These are phyloP conservation scores for Loxodonta africana DNA, from an alignment of 2,113 vertebrate genomes.

Conservation along the genomic window DNA sequence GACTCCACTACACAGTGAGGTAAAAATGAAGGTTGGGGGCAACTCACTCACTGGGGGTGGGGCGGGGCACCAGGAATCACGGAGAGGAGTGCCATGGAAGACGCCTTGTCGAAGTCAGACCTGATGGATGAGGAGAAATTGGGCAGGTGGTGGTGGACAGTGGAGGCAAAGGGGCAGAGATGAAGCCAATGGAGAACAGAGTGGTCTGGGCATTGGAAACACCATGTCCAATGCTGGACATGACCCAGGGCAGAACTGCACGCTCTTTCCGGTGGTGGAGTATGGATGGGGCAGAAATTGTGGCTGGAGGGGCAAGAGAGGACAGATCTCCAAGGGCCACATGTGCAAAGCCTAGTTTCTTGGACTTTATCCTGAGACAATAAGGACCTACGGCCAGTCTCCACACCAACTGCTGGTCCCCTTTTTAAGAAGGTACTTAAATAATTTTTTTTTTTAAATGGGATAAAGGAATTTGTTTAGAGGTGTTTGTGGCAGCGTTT, in stretches of 20 bases:
- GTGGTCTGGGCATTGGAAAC: background rate
- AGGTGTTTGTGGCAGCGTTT: background rate
- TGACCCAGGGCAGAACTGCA: background rate
- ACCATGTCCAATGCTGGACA: background rate
- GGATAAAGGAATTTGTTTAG: conserved; percentile 22
- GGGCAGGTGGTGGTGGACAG: background rate
- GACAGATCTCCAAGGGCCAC: background rate
- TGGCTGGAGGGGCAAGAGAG: background rate
- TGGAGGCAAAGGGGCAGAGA: background rate
- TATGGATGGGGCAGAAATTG: background rate
- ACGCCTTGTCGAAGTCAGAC: background rate
- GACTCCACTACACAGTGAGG: background rate
- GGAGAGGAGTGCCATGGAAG: background rate
- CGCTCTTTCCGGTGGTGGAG: background rate
- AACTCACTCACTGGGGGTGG: background rate
- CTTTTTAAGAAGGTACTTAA: background rate
- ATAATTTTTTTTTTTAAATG: background rate
- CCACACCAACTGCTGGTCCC: background rate
- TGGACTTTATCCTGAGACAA: background rate
- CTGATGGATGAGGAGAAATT: background rate
- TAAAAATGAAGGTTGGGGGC: background rate
- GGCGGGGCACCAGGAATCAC: background rate
- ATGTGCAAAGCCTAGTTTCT: background rate
- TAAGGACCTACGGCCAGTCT: background rate
- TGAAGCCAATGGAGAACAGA: too few relatives aligned